phyloP scores from a whole-genome alignment of 2,113 vertebrate species.

The Antidorcas marsupialis region DNA sequence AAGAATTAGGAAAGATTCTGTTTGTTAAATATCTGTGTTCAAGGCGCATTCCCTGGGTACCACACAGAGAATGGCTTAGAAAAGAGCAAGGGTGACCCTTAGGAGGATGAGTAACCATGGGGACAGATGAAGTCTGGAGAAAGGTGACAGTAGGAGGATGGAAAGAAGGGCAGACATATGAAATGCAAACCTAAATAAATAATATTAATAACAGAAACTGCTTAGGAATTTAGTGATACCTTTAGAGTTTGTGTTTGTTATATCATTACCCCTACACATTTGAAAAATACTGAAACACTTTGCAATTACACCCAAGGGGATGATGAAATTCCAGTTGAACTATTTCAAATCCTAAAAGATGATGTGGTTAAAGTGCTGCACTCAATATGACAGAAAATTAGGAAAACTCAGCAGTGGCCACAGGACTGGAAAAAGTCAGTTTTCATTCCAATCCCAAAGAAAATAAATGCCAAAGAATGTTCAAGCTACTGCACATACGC shows the following conservation, averaged over 20 bases:
- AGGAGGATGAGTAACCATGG: background rate
- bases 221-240: background rate
- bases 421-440: background rate
- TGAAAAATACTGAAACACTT: background rate
- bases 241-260: background rate
- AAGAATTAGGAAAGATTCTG: background rate
- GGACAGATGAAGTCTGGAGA: background rate
- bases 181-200: background rate
- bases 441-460: background rate
- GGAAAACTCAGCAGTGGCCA: background rate
- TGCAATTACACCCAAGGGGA: background rate
- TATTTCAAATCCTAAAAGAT: background rate
- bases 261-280: background rate
- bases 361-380: background rate
- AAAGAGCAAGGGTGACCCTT: background rate
- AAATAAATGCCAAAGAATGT: background rate
- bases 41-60: background rate
- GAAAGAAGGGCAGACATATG: background rate
- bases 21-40: background rate
- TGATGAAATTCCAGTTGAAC: background rate
- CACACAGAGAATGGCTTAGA: background rate
- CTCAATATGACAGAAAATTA: background rate
- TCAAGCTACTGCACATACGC: background rate
- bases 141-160: background rate
- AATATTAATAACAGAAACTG: background rate